These are phyloP conservation scores for Ophthalmolycus amberensis DNA, from an alignment of 2,113 vertebrate genomes.

Conservation along the genomic window DNA sequence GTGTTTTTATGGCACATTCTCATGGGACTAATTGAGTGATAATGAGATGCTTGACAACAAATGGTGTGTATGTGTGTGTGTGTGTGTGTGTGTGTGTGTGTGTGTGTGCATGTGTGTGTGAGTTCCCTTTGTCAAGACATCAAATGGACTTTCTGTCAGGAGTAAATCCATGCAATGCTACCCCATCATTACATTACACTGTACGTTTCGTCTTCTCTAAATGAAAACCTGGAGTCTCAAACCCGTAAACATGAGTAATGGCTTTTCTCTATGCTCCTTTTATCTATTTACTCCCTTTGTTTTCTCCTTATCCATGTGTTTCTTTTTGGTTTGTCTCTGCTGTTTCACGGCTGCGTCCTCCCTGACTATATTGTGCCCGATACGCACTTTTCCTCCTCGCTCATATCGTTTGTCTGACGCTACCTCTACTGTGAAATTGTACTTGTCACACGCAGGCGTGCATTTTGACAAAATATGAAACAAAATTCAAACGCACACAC, in stretches of 20 bases:
- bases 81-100: not conserved
- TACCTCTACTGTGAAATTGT: conserved; percentile 76
- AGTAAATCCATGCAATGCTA: conserved; percentile 9
- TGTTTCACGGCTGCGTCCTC: conserved; percentile 12
- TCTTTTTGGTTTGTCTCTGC: conserved; percentile 9
- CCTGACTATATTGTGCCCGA: conserved; percentile 54
- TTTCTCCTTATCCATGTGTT: conserved; percentile 14
- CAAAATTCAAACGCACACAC: conserved; percentile 38
- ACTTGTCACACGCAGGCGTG: conserved; percentile 61
- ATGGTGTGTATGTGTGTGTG: conserved; percentile 1
- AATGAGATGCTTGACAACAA: conserved; percentile 35
- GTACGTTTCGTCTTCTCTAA: conserved; percentile 23
- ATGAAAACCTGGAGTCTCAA: conserved; percentile 47
- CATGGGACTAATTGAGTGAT: conserved; percentile 21
- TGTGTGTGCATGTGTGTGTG: not conserved
- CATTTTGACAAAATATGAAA: conserved; percentile 55
- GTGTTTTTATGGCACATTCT: conserved; percentile 8
- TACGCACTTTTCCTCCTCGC: conserved; percentile 60
- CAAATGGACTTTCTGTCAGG: conserved; percentile 11
- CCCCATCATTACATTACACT: conserved; percentile 19
- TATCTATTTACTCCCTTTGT: conserved; percentile 35
- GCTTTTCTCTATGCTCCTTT: conserved; percentile 38
- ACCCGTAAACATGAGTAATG: conserved; percentile 62
- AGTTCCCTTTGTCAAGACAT: not conserved
- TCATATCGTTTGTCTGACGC: conserved; percentile 57